These are phyloP conservation scores for Melospiza georgiana DNA, from an alignment of 2,113 vertebrate species.

Conservation along the genomic window DNA sequence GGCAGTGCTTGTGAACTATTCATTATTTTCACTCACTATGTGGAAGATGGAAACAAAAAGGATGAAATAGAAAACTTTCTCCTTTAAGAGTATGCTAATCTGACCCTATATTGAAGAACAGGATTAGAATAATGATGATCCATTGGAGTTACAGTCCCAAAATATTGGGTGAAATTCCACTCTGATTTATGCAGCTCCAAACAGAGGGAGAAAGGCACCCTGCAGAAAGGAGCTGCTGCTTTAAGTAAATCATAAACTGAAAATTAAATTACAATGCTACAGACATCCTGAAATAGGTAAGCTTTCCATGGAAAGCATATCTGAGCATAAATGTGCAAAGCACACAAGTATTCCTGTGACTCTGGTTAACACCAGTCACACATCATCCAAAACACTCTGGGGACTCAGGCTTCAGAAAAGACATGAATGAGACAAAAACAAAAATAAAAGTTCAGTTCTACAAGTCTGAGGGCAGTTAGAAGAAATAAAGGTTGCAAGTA, in stretches of 20 bases:
- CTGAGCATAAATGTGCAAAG: not conserved
- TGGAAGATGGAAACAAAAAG: not conserved
- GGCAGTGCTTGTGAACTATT: not conserved
- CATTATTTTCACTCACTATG: not conserved
- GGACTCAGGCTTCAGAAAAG: not conserved
- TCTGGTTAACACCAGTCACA: not conserved
- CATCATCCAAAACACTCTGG: not conserved
- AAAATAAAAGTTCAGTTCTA: not conserved
- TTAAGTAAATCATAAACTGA: not conserved
- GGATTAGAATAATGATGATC: not conserved
- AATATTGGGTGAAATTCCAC: not conserved
- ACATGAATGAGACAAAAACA: not conserved
- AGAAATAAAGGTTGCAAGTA: not conserved
- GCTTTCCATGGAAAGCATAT: not conserved
- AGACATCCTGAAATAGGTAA: not conserved
- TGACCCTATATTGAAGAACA: not conserved
- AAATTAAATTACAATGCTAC: not conserved
- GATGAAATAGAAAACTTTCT: not conserved
- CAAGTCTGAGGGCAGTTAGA: not conserved
- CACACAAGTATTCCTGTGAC: not conserved
- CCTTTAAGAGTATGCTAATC: not conserved
- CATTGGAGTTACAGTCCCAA: not conserved
- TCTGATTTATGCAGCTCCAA: not conserved
- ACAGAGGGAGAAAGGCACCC: not conserved
- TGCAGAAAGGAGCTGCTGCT: not conserved